Evolutionary conservation across 2,113 vertebrate species (phyloP).

Genomic region (Progne subis): DNA sequence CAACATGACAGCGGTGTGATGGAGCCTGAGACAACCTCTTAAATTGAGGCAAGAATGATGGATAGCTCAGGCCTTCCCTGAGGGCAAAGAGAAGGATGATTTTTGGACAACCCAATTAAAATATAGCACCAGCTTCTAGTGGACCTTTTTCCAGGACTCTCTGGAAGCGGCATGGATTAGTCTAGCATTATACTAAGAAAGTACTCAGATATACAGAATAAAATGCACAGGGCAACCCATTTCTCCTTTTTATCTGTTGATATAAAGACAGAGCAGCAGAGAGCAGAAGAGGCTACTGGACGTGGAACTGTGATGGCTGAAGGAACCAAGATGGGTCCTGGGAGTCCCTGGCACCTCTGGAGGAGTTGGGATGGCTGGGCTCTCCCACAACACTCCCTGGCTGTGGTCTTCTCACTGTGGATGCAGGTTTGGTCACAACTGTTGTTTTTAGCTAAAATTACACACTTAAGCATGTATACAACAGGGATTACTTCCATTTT

Average conservation of each 20-base stretch:
- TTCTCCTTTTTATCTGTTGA: neutral
- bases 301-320: neutral
- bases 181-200: neutral
- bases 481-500: constrained; percentile 57
- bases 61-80: constrained; percentile 37
- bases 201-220: neutral
- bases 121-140: neutral
- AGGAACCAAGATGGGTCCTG: neutral
- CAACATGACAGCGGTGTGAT: neutral
- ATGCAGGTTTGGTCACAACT: neutral
- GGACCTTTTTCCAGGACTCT: neutral
- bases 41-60: constrained; percentile 31
- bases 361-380: neutral
- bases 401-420: neutral
- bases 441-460: constrained; percentile 51
- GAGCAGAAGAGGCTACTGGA: accelerated
- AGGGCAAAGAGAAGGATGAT: constrained; percentile 26
- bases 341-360: neutral
- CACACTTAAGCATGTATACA: constrained; percentile 47
- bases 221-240: neutral
- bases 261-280: neutral
- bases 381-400: neutral
- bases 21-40: constrained; percentile 22
- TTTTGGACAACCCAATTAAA: constrained; percentile 62
- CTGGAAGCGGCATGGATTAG: neutral